phyloP scores from a whole-genome alignment of 1,140 invertebrate genomes.

The Drosophila elegans region DNA sequence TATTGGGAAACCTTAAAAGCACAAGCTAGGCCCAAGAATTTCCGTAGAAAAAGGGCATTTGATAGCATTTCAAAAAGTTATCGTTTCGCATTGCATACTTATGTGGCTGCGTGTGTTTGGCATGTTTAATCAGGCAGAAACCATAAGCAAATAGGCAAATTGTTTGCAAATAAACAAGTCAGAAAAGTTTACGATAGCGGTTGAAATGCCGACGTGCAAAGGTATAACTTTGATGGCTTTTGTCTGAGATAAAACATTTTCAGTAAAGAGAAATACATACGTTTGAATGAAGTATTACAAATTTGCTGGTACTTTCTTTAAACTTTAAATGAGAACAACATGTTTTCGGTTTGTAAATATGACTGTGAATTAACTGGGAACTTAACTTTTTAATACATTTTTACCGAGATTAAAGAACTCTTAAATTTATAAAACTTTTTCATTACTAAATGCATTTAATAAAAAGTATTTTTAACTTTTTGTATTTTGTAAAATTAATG shows the following conservation, averaged over 20 bases:
- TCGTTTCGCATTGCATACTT: constrained; percentile 24
- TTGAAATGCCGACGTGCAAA: constrained; percentile 17
- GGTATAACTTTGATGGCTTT: constrained; percentile 25
- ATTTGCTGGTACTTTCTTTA: not conserved
- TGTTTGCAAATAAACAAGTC: constrained; percentile 47
- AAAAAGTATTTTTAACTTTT: no score
- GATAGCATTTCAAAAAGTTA: constrained; percentile 58
- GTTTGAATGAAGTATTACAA: constrained; percentile 9
- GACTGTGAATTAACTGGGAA: no score
- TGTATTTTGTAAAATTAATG: no score
- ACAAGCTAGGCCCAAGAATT: constrained; percentile 12
- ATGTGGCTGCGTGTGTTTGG: constrained; percentile 45
- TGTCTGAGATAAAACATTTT: constrained; percentile 27
- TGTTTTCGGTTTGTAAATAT: not conserved
- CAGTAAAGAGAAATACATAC: not conserved
- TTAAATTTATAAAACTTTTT: no score
- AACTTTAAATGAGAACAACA: not conserved
- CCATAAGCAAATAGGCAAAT: constrained; percentile 65
- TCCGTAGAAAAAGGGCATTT: constrained; percentile 44
- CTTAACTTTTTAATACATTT: no score
- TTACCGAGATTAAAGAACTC: no score
- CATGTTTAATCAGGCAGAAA: constrained; percentile 69
- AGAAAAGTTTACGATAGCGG: constrained; percentile 39
- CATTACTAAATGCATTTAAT: no score
- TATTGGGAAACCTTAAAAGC: constrained; percentile 5